phyloP scores from a whole-genome alignment of 2,113 vertebrate species.

The Mungos mungo region DNA sequence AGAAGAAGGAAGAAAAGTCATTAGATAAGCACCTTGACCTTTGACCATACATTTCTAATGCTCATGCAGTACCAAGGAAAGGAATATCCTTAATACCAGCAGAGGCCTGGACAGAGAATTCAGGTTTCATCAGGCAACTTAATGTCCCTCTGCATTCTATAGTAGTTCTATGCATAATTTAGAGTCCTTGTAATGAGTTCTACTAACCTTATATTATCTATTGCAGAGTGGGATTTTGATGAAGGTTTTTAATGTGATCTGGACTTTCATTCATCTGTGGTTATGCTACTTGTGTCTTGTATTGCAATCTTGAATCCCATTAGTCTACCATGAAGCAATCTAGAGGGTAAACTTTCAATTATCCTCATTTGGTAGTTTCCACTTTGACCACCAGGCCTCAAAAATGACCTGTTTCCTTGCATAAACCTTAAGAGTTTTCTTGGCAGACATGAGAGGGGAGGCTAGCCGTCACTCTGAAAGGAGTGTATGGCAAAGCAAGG shows the following conservation, averaged over 20 bases:
- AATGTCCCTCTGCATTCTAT: constrained; percentile 70
- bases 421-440: not conserved
- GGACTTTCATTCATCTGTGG: not conserved
- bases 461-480: not conserved
- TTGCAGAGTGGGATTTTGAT: constrained; percentile 11
- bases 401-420: not conserved
- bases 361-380: not conserved
- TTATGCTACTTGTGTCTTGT: not conserved
- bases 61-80: not conserved
- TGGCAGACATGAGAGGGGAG: not conserved
- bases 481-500: not conserved
- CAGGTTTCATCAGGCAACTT: constrained; percentile 60
- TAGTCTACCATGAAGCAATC: not conserved
- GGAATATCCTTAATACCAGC: constrained; percentile 5
- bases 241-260: constrained; percentile 37
- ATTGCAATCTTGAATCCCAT: not conserved
- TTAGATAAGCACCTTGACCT: constrained; percentile 55
- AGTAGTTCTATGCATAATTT: constrained; percentile 76
- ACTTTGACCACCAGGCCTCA: not conserved
- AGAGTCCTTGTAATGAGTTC: constrained; percentile 70
- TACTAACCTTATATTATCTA: constrained; percentile 55
- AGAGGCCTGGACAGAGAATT: constrained; percentile 10
- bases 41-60: constrained; percentile 48
- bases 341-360: not conserved
- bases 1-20: not conserved